Conservation (phyloP, 2,797 vertebrate genomes). For the Betta splendens region DNA sequence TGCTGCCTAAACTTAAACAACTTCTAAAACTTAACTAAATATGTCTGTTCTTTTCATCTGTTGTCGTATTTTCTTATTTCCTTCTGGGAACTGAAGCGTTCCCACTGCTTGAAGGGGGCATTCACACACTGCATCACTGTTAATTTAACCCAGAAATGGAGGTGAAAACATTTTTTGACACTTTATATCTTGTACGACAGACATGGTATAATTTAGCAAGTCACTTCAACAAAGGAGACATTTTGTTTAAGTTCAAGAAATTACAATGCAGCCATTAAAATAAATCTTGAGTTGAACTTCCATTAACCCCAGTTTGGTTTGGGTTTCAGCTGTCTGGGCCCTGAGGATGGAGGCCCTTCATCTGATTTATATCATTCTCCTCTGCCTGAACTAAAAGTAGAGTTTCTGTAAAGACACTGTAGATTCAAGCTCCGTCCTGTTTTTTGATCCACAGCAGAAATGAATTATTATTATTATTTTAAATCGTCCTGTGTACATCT, state of each 20-base stretch:
- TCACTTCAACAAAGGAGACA: slow-evolving; percentile 75
- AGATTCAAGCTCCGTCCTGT: slow-evolving; percentile 56
- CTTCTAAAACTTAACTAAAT: background rate
- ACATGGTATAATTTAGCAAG: slow-evolving; percentile 71
- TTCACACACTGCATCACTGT: slow-evolving; percentile 50
- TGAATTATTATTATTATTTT: too few relatives aligned
- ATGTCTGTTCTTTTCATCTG: background rate
- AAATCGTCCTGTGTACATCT: too few relatives aligned
- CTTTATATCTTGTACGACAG: slow-evolving; percentile 70
- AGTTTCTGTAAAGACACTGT: slow-evolving; percentile 55
- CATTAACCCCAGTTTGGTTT: slow-evolving; percentile 80
- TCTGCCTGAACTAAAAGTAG: slow-evolving; percentile 58
- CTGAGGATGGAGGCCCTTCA: slow-evolving; percentile 64
- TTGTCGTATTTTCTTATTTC: slow-evolving; percentile 33
- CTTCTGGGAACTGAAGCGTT: slow-evolving; percentile 36
- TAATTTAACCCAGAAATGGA: slow-evolving; percentile 45
- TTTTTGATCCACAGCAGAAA: too few relatives aligned
- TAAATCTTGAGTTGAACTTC: slow-evolving; percentile 82
- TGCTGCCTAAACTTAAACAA: background rate
- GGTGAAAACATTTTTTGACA: slow-evolving; percentile 54
- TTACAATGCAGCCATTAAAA: slow-evolving; percentile 82
- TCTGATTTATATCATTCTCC: slow-evolving; percentile 79
- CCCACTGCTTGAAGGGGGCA: slow-evolving; percentile 36
- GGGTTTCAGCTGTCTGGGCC: slow-evolving; percentile 69
- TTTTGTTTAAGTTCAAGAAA: slow-evolving; percentile 80